Evolutionary conservation across 2,797 vertebrate species (phyloP), one percentile per base, ranked within the genome.

Genomic region (Prionace glauca): DNA sequence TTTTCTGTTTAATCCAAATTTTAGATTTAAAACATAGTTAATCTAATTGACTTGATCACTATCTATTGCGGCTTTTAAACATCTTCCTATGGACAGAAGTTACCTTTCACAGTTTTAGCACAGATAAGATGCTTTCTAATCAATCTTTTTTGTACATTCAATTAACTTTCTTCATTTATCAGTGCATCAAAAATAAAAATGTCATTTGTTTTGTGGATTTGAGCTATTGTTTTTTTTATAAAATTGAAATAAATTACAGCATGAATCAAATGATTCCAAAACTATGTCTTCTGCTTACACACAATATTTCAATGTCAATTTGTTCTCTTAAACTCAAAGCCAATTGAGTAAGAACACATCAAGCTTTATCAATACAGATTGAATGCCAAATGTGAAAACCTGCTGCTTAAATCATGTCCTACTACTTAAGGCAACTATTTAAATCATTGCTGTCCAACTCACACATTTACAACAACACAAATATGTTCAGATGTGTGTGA

Each of bases 191-290:
- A 94, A 94, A 41, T 94, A 41, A 36, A 71, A 94, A 50, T 45
- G n/a, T 56, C 24, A 94, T 14, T 29, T 74, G 32, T 62, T 90
- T 12, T 26, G 24, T 90, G 2, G 50, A 7, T 90, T 56, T 90
- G 87, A 56, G 10, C 69, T 32, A 11, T 45, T 8, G 26, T 11
- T 91, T 36, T 67, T 69, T 69, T 71, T 69, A 41, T 8, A 45
- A 94, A 69, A 94, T 71, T 94, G 91, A 94, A 94, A 94, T 94
- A 94, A 94, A 93, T 93, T 62, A 67, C 2, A 22, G 9, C 65
- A 94, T 41, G 8, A 71, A 94, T 94, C 91, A 94, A 62, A 90
- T 90, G 5, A 26, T 87, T 87, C 24, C 2, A 29, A 87, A 24
- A 18, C 26, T 9, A 50, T 87, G 65, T 36, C 71, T 71, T 56